Percentiles rank a stretch among this genome's conserved stretches.
Conservation (phyloP, 1,140 invertebrate species). For the Megathymus violae region DNA sequence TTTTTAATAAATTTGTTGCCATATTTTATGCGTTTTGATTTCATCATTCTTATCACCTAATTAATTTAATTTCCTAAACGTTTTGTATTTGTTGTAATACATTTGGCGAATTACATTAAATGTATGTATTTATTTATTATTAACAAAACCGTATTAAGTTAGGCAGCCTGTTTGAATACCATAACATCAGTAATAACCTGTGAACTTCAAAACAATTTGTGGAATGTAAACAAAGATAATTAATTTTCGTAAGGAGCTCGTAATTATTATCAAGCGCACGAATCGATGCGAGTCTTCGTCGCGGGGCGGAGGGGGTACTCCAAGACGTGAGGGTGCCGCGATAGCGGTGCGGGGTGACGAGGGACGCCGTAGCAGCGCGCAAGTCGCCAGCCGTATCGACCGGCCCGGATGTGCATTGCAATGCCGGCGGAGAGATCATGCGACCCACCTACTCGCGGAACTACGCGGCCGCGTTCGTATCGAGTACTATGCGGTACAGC, state of each 20-base stretch:
- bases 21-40: too few species aligned
- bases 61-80: too few species aligned
- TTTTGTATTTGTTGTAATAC: too few species aligned
- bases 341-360: constrained; percentile 50
- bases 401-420: constrained; percentile 79
- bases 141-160: too few species aligned
- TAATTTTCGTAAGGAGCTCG: constrained; percentile 63
- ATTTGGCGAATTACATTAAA: too few species aligned
- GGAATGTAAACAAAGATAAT: constrained; percentile 36
- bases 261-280: constrained; percentile 75
- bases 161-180: too few species aligned
- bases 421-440: constrained; percentile 72
- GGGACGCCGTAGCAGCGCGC: constrained; percentile 69
- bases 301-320: constrained; percentile 55
- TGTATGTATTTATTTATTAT: too few species aligned
- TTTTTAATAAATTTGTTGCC: too few species aligned
- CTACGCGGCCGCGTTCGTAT: constrained; percentile 53
- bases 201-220: too few species aligned
- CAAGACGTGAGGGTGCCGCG: constrained; percentile 62
- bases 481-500: constrained; percentile 49
- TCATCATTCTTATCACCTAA: too few species aligned
- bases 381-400: constrained; percentile 79
- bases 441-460: constrained; percentile 66
- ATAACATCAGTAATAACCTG: too few species aligned
- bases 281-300: constrained; percentile 73